Evolutionary conservation across 2,888 invertebrate species (phyloP).

Genomic region (Drosophila hamatofila): DNA sequence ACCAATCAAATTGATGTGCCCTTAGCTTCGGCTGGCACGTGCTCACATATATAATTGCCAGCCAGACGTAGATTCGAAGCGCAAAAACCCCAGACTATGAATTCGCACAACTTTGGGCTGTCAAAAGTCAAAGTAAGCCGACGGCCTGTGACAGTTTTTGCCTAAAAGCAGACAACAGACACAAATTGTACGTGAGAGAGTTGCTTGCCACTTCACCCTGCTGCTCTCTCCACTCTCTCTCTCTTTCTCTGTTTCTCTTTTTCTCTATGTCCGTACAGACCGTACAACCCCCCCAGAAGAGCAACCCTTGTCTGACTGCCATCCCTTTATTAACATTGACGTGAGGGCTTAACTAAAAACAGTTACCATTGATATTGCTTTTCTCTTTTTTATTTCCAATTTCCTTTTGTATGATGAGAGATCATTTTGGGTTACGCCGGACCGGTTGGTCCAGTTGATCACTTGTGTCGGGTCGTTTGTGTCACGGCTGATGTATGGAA

Average conservation of each 20-base stretch:
- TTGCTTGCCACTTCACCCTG: conserved; percentile 8
- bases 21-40: conserved; percentile 59
- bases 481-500: conserved; percentile 42
- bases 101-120: conserved; percentile 70
- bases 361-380: conserved; percentile 67
- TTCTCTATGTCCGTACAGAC: not conserved
- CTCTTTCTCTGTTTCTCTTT: not conserved
- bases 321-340: conserved; percentile 70
- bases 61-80: conserved; percentile 16
- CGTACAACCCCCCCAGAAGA: not conserved
- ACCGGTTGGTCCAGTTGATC: conserved; percentile 55
- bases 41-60: conserved; percentile 51
- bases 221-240: not conserved
- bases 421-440: conserved; percentile 35
- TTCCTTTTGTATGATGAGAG: conserved; percentile 17
- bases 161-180: conserved; percentile 48
- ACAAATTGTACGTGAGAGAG: conserved; percentile 47
- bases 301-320: conserved; percentile 46
- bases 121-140: conserved; percentile 78
- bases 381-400: conserved; percentile 6
- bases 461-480: conserved; percentile 34
- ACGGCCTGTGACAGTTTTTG: conserved; percentile 65
- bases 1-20: conserved; percentile 54
- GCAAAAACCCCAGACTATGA: conserved; percentile 44
- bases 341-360: conserved; percentile 55